A percentile compares a stretch with the other conserved stretches of the same genome.
Conservation (phyloP, 23 tunicate species). For the Styela clava region DNA sequence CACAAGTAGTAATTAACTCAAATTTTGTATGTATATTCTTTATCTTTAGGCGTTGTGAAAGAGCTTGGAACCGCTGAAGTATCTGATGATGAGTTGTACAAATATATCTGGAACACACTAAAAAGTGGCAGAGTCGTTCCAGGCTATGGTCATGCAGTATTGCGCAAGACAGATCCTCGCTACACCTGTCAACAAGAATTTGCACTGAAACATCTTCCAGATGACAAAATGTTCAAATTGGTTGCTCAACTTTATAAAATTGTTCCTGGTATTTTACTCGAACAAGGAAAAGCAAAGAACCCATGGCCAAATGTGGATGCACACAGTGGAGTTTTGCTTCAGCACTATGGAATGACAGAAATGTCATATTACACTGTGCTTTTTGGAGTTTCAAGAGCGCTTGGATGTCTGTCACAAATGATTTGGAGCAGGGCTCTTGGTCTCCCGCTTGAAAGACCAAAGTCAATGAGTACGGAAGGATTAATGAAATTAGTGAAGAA, state of each 20-base stretch:
- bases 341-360: slow-evolving; percentile 90
- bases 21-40: background rate
- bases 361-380: slow-evolving; percentile 96
- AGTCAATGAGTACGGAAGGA: slow-evolving; percentile 95
- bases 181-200: slow-evolving; percentile 98
- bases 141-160: slow-evolving; percentile 98
- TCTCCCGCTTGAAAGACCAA: slow-evolving; percentile 91
- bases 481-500: slow-evolving; percentile 63
- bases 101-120: slow-evolving; percentile 92
- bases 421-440: slow-evolving; percentile 97
- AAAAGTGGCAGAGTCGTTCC: slow-evolving; percentile 98
- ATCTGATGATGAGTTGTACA: slow-evolving; percentile 70
- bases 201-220: slow-evolving; percentile 98
- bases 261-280: slow-evolving; percentile 81
- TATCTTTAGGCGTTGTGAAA: slow-evolving; percentile 54
- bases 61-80: slow-evolving; percentile 92
- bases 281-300: slow-evolving; percentile 96
- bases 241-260: slow-evolving; percentile 95
- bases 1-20: too few relatives aligned
- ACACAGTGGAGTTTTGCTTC: slow-evolving; percentile 97
- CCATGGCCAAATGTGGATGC: slow-evolving; percentile 99
- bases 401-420: slow-evolving; percentile 93
- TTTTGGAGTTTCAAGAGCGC: slow-evolving; percentile 93
- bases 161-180: slow-evolving; percentile 95
- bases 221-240: slow-evolving; percentile 89